Evolutionary conservation across 2,113 vertebrate genomes (phyloP).

Genomic region (Alethe diademata): DNA sequence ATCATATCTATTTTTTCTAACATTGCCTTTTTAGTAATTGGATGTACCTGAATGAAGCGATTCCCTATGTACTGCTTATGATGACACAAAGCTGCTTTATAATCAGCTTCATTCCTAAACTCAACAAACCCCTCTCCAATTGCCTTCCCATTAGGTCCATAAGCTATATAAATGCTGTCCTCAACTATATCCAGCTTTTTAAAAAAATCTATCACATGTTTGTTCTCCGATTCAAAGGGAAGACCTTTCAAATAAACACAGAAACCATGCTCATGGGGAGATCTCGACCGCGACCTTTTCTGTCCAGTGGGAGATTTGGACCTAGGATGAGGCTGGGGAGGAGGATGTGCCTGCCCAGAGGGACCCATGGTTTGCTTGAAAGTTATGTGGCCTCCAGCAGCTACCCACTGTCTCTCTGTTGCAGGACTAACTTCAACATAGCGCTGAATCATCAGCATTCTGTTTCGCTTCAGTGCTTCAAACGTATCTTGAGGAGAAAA

Average conservation of each 20-base stretch:
- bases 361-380: slow-evolving; percentile 62
- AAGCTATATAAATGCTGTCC: slow-evolving; percentile 96
- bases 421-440: slow-evolving; percentile 92
- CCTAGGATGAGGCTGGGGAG: slow-evolving; percentile 73
- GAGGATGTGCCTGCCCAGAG: slow-evolving; percentile 78
- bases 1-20: slow-evolving; percentile 94
- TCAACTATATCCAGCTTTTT: slow-evolving; percentile 93
- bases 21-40: slow-evolving; percentile 95
- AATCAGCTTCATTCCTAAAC: slow-evolving; percentile 91
- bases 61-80: slow-evolving; percentile 99
- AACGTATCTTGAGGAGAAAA: slow-evolving; percentile 94
- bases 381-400: slow-evolving; percentile 79
- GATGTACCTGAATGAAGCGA: slow-evolving; percentile 97
- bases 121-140: slow-evolving; percentile 97
- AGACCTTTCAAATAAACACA: slow-evolving; percentile 97
- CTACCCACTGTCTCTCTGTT: slow-evolving; percentile 94
- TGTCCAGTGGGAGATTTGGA: slow-evolving; percentile 80
- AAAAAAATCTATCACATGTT: slow-evolving; percentile 97
- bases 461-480: slow-evolving; percentile 92
- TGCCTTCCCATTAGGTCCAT: slow-evolving; percentile 93
- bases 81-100: slow-evolving; percentile 90
- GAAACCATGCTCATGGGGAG: slow-evolving; percentile 91
- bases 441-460: slow-evolving; percentile 94
- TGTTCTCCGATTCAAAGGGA: slow-evolving; percentile 96
- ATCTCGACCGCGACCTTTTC: slow-evolving; percentile 90